Percentiles rank a stretch among this genome's conserved stretches.
Conservation (phyloP, 2,113 vertebrate species). For the Ameiurus melas region DNA sequence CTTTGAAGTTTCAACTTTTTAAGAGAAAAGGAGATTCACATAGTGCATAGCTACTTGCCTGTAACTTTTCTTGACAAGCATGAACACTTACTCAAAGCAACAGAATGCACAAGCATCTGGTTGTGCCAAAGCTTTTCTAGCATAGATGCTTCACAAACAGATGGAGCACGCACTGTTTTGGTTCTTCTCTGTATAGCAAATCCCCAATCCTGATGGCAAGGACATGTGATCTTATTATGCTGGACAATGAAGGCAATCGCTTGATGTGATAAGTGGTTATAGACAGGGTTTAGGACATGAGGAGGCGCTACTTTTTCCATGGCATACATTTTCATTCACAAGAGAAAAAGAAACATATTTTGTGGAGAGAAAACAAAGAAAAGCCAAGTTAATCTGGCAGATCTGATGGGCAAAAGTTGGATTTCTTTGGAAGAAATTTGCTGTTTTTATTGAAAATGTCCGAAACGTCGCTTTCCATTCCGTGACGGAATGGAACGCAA, state of each 20-base stretch:
- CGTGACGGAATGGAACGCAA: too few species aligned
- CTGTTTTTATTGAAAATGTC: background rate
- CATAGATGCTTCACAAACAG: conserved; percentile 3
- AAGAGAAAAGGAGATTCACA: background rate
- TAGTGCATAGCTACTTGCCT: background rate
- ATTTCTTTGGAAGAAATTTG: background rate
- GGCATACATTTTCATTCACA: background rate
- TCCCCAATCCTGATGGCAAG: background rate
- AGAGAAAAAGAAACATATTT: background rate
- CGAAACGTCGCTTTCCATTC: too few species aligned
- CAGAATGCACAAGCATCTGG: background rate
- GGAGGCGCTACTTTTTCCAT: background rate
- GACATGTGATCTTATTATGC: background rate
- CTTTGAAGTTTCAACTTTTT: background rate
- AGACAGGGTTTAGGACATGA: background rate
- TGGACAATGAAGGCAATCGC: background rate
- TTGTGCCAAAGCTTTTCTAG: conserved; percentile 1
- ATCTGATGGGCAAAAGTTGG: background rate
- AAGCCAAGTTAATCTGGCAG: background rate
- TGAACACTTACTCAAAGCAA: background rate
- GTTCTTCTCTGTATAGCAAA: background rate
- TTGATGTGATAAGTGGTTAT: background rate
- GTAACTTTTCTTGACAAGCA: background rate
- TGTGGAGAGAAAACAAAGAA: background rate
- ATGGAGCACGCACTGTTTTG: background rate